These are phyloP conservation scores for Lerema accius DNA, from an alignment of 1,140 invertebrate genomes.

Conservation along the genomic window DNA sequence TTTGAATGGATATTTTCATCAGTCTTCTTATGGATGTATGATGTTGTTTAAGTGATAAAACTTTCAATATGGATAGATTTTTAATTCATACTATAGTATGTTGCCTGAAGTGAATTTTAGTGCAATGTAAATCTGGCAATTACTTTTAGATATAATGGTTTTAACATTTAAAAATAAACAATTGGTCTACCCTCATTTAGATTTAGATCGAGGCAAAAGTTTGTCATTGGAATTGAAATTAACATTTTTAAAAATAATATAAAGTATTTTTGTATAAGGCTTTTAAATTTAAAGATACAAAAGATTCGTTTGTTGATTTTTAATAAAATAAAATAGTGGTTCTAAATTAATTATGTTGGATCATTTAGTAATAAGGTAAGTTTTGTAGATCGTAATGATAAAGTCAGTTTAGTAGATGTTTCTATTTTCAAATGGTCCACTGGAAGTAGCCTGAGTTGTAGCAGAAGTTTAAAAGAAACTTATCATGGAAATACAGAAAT, in stretches of 20 bases:
- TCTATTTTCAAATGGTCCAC: no score
- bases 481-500: no score
- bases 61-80: constrained; percentile 11
- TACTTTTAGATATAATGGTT: background rate
- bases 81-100: constrained; percentile 14
- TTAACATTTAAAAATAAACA: background rate
- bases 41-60: background rate
- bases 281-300: background rate
- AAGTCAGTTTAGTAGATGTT: no score
- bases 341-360: no score
- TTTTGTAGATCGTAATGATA: no score
- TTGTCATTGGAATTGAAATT: background rate
- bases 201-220: background rate
- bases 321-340: no score
- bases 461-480: no score
- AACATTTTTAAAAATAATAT: background rate
- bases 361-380: no score
- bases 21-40: background rate
- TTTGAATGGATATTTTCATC: constrained; percentile 30
- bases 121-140: constrained; percentile 4
- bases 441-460: no score
- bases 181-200: background rate
- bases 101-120: background rate
- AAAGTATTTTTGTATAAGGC: background rate
- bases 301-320: background rate